Evolutionary conservation across 2,888 invertebrate genomes (phyloP), one percentile per base, ranked within the genome.

Genomic region (Spodoptera littoralis): DNA sequence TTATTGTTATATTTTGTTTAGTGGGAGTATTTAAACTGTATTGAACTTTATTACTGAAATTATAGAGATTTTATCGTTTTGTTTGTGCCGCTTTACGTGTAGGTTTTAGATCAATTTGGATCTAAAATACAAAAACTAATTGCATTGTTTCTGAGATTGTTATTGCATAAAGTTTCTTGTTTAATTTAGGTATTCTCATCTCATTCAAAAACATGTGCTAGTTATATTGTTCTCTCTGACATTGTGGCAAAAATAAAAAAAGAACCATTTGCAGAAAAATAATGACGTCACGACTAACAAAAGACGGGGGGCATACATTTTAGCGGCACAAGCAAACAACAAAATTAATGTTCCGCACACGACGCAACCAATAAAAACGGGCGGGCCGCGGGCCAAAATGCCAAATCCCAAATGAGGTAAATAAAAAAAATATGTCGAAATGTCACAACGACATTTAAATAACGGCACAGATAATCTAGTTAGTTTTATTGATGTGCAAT

Each of bases 321-420:
- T 68, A 70, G 77, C 68, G 49, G 76, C 80, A 77, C 78, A 80
- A 80, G 68, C 79, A 80, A 83, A 88, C 82, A 89, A 84, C 89
- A 90, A 88, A 92, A 92, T 93, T 93, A 93, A 93, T 93, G 93
- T 92, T 90, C 90, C 93, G 92, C 91, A 90, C 89, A 90, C 88
- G 84, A 83, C 85, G 80, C 84, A 81, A 82, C 86, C 89, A 86
- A 92, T 93, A 93, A 93, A 92, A 92, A 88, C 84, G 82, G 73
- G 80, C 80, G 80, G 81, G 74, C 83, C 87, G 80, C 80, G 80
- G 81, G 74, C 83, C 87, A 71, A 93, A 94, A 94, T 94, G 94
- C 87, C 94, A 93, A 87, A 89, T 90, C 88, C 89, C 89, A 91
- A 93, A 92, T 90, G 93, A 92, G 90, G 92, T 92, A 90, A 93